A percentile compares a stretch with the other conserved stretches of the same genome.
Evolutionary conservation across 53 echinoderm and acorn worm genomes (phyloP).

Genomic region (Paracentrotus lividus): DNA sequence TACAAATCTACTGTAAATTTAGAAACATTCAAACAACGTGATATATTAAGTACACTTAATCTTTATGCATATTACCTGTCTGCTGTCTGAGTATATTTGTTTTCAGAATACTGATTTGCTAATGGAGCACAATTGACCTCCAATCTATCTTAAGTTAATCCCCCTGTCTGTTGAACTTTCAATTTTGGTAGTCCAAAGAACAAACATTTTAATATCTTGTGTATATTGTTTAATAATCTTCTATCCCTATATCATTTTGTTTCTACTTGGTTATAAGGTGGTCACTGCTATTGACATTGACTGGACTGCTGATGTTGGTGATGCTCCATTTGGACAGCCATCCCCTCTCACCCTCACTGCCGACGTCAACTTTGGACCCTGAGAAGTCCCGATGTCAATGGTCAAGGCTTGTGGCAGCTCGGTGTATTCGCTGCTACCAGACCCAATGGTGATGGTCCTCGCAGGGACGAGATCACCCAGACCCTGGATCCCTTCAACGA

Average conservation of each 20-base stretch:
- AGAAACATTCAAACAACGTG: too few relatives aligned
- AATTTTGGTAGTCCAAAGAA: too few relatives aligned
- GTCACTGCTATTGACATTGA: slow-evolving; percentile 77
- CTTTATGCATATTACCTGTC: too few relatives aligned
- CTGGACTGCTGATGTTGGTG: slow-evolving; percentile 77
- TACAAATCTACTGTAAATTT: too few relatives aligned
- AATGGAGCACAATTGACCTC: too few relatives aligned
- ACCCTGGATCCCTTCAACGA: slow-evolving; percentile 82
- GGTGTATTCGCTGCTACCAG: slow-evolving; percentile 83
- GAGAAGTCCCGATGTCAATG: slow-evolving; percentile 82
- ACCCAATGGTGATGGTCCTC: slow-evolving; percentile 78
- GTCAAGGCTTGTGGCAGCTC: slow-evolving; percentile 87
- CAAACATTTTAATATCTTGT: too few relatives aligned
- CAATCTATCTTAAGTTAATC: too few relatives aligned
- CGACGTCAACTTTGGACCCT: slow-evolving; percentile 77
- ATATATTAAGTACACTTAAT: too few relatives aligned
- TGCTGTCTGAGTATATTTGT: too few relatives aligned
- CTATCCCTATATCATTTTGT: background rate
- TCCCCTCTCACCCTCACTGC: slow-evolving; percentile 79
- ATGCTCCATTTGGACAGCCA: slow-evolving; percentile 77
- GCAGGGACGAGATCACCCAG: slow-evolving; percentile 75
- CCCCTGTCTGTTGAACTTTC: too few relatives aligned
- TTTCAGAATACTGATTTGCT: too few relatives aligned
- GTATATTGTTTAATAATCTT: too few relatives aligned
- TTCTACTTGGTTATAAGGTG: slow-evolving; percentile 60